These are phyloP conservation scores for Agrotis exclamationis DNA, from an alignment of 2,888 invertebrate genomes.

Conservation along the genomic window DNA sequence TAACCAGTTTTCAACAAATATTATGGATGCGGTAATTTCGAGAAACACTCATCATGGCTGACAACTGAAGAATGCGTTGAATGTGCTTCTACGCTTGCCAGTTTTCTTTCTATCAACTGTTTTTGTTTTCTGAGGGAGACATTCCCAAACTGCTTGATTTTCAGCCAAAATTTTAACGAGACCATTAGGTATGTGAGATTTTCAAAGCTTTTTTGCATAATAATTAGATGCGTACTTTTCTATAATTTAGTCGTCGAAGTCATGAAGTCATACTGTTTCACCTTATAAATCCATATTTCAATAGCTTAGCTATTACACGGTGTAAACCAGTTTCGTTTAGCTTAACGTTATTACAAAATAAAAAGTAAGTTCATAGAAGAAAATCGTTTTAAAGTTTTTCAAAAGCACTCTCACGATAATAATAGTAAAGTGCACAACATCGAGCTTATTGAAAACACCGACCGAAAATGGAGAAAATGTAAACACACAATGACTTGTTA, in stretches of 20 bases:
- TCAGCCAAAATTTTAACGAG: background rate
- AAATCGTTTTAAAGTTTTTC: slow-evolving; percentile 1
- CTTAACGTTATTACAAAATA: background rate
- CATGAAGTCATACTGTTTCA: background rate
- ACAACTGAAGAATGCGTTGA: slow-evolving; percentile 4
- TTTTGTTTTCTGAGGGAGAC: background rate
- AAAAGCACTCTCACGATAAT: slow-evolving; percentile 1
- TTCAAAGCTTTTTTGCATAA: background rate
- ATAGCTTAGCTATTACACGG: background rate
- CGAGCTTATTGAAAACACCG: background rate
- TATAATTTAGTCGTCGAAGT: no score
- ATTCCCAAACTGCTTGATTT: background rate
- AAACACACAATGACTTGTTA: background rate
- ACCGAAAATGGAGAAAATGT: background rate
- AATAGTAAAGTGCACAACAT: slow-evolving; percentile 6
- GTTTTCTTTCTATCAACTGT: background rate
- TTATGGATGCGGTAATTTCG: background rate
- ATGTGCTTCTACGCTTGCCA: background rate
- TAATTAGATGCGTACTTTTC: background rate
- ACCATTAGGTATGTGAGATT: background rate
- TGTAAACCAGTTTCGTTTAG: background rate
- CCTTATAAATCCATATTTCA: background rate
- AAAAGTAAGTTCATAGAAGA: slow-evolving; percentile 9
- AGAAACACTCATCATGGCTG: background rate
- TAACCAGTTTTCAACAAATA: background rate